Evolutionary conservation across 37 sponge, comb jelly and placozoan genomes (phyloP).

Genomic region (Chondrosia reniformis): DNA sequence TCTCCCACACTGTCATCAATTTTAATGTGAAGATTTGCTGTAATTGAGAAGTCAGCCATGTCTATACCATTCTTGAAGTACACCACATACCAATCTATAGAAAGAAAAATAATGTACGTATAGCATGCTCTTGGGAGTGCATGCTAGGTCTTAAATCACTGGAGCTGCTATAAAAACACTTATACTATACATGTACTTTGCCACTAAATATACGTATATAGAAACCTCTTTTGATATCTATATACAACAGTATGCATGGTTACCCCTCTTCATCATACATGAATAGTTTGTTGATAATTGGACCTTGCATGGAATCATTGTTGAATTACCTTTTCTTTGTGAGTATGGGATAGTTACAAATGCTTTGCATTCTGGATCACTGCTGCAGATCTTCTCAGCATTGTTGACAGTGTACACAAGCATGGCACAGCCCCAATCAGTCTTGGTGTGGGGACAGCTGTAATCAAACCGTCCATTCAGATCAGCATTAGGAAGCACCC

Average conservation of each 20-base stretch:
- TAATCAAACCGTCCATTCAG: background rate
- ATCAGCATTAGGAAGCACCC: background rate
- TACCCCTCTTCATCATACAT: background rate
- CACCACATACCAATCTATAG: background rate
- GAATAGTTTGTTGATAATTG: background rate
- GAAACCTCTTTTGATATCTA: too few relatives aligned
- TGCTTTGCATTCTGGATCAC: background rate
- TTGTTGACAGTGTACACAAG: background rate
- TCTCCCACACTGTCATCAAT: too few relatives aligned
- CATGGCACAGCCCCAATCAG: background rate
- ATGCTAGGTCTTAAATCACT: too few relatives aligned
- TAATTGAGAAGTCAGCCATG: background rate
- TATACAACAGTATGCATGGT: background rate
- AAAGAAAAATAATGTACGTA: background rate
- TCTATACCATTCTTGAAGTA: slow-evolving; percentile 8
- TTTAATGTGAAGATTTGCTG: background rate
- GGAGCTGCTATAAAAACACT: too few relatives aligned
- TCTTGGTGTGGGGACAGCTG: background rate
- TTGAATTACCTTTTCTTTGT: background rate
- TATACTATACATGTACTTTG: background rate
- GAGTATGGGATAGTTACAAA: background rate
- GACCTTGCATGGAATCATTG: too few relatives aligned
- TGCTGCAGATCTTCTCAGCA: background rate
- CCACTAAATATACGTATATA: too few relatives aligned
- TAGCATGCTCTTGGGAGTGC: too few relatives aligned